Percentiles rank a stretch among this genome's conserved stretches.
Conservation (phyloP, 1,140 invertebrate species). For the Spodoptera litura region DNA sequence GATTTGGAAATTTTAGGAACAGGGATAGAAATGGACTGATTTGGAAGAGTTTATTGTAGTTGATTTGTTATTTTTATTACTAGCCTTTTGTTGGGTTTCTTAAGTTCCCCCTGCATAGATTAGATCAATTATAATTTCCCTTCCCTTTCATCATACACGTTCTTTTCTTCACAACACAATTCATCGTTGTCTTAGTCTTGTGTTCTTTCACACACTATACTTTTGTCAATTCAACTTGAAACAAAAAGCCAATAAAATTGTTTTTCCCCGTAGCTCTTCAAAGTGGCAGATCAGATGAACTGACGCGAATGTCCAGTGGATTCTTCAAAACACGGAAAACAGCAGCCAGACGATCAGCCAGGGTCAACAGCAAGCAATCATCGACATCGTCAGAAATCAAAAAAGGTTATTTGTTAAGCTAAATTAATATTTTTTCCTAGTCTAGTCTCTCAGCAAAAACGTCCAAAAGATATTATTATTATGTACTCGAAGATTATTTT, state of each 20-base stretch:
- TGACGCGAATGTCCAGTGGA: slow-evolving; percentile 83
- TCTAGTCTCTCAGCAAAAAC: slow-evolving; percentile 3
- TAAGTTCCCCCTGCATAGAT: too few relatives aligned
- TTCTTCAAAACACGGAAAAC: slow-evolving; percentile 91
- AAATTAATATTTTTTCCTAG: slow-evolving; percentile 31
- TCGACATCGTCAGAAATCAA: slow-evolving; percentile 79
- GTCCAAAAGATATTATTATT: slow-evolving; percentile 6
- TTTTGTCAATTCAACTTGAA: neutral
- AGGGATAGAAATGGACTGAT: neutral
- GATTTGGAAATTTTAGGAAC: neutral
- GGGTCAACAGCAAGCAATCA: slow-evolving; percentile 88
- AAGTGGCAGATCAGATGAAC: slow-evolving; percentile 87
- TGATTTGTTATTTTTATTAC: too few relatives aligned
- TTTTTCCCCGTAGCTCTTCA: slow-evolving; percentile 72
- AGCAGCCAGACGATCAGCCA: slow-evolving; percentile 91
- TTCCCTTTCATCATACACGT: too few relatives aligned
- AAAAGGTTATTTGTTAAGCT: slow-evolving; percentile 66
- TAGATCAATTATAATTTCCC: too few relatives aligned
- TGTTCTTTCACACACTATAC: too few relatives aligned
- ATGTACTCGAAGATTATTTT: slow-evolving; percentile 13
- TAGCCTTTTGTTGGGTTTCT: too few relatives aligned
- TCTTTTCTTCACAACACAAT: too few relatives aligned
- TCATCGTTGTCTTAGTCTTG: too few relatives aligned
- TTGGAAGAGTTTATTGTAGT: neutral
- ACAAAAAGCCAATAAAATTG: neutral